A percentile compares a stretch with the other conserved stretches of the same genome.
Conservation (phyloP, 2,113 vertebrate genomes). For the Australoheros scitulus region DNA sequence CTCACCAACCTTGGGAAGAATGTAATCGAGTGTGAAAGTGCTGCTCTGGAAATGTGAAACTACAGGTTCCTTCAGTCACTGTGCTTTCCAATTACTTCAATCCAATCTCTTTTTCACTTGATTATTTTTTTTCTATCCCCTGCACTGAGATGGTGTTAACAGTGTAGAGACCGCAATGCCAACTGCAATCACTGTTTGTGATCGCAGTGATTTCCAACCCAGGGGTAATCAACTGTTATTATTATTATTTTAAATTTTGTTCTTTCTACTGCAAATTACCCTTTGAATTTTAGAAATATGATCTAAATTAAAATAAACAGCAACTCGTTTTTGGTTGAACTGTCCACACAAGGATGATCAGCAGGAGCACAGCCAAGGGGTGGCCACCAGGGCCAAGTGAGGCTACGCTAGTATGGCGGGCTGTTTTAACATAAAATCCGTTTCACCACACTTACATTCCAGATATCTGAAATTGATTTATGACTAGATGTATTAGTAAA, state of each 20-base stretch:
- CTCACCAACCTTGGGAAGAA: conserved; percentile 31
- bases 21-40: not conserved
- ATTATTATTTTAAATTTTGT: not conserved
- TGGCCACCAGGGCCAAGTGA: not conserved
- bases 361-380: no score
- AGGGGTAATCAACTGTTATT: not conserved
- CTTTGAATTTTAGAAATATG: not conserved
- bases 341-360: not conserved
- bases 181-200: not conserved
- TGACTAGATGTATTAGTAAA: no score
- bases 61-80: not conserved
- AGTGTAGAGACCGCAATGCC: not conserved
- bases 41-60: not conserved
- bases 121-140: not conserved
- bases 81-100: conserved; percentile 7
- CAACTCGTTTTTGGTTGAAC: not conserved
- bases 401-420: rapidly evolving
- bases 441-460: no score
- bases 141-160: not conserved
- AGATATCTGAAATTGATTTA: no score
- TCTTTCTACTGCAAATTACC: not conserved
- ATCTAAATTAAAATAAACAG: not conserved
- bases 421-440: no score
- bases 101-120: not conserved
- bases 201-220: not conserved